Evolutionary conservation across 1,140 invertebrate species (phyloP), one percentile per base, ranked within the genome.

Genomic region (Polyergus mexicanus): DNA sequence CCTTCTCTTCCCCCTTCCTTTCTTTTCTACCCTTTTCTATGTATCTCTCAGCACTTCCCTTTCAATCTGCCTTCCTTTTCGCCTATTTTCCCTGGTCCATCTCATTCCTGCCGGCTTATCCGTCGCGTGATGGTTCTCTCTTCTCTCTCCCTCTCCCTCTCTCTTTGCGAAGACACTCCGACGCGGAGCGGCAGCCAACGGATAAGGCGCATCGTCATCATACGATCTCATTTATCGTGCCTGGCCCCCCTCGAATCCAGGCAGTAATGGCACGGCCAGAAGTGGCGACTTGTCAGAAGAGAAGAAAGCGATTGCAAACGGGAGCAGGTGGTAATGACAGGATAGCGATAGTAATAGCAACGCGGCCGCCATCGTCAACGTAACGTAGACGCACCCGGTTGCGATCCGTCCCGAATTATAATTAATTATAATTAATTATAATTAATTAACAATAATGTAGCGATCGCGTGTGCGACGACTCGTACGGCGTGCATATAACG

Each of bases 121-220:
- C 54, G 32, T 72, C 78, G 68, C 54, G n/a, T 38, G 25, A 74
- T 74, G n/a, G 19, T 38, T 71, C 85, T 28, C 38, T 84, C 80
- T 88, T 78, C 51, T 86, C 66, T 65, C n/a, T 68, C 60, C 35
- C 19, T 76, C 19, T 62, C 72, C 41, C 19, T 63, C n/a, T 60
- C 1, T 65, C 47, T 51, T 3, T 11, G 22, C 35, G 3, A 35
- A 8, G 38, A 25, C 56, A 22, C n/a, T n/a, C 58, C 72, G 54
- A 56, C 28, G 51, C 51, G 51, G 32, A 1, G 35, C 22, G 78
- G 51, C 54, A 38, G 60, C 35, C 51, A 62, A 54, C 74, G 68
- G 41, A 66, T 66, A 84, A 83, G 63, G 71, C 71, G 88, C 88
- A 71, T 88, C 87, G 90, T 90, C 90, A 91, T 91, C 90, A 62